Evolutionary conservation across 1,140 invertebrate species (phyloP), one percentile per base, ranked within the genome.

Genomic region (Steinernema khuongi): DNA sequence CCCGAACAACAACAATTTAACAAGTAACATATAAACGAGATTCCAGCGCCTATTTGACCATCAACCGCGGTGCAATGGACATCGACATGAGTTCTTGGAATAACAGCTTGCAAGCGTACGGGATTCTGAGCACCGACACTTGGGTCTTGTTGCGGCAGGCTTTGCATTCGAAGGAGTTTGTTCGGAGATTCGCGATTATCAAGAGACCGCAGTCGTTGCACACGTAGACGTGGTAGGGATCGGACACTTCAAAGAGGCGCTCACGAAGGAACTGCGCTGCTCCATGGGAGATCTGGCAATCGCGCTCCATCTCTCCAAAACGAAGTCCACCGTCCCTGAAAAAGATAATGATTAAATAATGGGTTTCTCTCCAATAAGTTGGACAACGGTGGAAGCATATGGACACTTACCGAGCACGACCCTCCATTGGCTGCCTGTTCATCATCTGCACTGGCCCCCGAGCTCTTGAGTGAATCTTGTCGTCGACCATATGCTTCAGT

Each of bases 61-160:
- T 93, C 77, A 99, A 89, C 81, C 96, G 89, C 1, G 96, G 96
- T 28, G 96, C 94, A 84, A 99, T 98, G 85, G 94, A 96, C 96
- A 99, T 99, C 0, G 94, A 92, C 95, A 98, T 97, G 14, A 99
- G 87, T 87, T 99, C 96, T 87, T 99, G 96, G 90, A 98, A 97
- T 29, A 99, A 88, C 70, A 99, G 89, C 86, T 99, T 99, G 68
- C 89, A 96, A 7, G 96, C 96, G 88, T 99, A 99, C 0, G 96
- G 96, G 14, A 99, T 88, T 79, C 92, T 89, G n/a, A 99, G 90
- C 89, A 97, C 94, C 0, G 94, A 97, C 77, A 98, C 79, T 78
- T 84, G 83, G 0, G 83, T 84, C 50, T 85, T 84, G 73, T 84
- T 84, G 29, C 78, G 79, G 68, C 83, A 84, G 1, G 84, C 82